Evolutionary conservation across 1,140 invertebrate species (phyloP).

Genomic region (Trissolcus basalis): DNA sequence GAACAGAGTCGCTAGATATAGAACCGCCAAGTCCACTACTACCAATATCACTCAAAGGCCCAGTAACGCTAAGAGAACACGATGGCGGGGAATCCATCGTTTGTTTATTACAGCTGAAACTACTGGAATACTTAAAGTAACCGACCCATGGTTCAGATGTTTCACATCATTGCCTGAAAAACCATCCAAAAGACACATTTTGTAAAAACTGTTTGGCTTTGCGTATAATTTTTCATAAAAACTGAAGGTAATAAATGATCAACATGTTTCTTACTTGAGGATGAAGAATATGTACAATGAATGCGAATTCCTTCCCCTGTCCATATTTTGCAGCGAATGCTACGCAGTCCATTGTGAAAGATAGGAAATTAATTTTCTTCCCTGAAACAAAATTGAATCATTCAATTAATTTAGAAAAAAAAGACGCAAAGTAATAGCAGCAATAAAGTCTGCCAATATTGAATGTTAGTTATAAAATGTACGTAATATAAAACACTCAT

Average conservation of each 20-base stretch:
- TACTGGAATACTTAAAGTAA: slow-evolving; percentile 44
- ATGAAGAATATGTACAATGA: slow-evolving; percentile 56
- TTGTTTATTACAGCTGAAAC: slow-evolving; percentile 46
- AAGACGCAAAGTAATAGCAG: no score
- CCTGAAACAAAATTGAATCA: slow-evolving; percentile 17
- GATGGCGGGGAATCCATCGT: slow-evolving; percentile 77
- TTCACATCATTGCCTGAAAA: slow-evolving; percentile 59
- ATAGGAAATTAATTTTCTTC: slow-evolving; percentile 39
- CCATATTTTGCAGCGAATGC: slow-evolving; percentile 39
- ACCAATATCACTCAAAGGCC: slow-evolving; percentile 74
- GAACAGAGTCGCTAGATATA: slow-evolving; percentile 75
- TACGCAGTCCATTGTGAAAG: slow-evolving; percentile 47
- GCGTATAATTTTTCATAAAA: not conserved
- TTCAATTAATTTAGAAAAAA: not conserved
- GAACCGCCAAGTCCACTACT: slow-evolving; percentile 75
- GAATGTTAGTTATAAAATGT: no score
- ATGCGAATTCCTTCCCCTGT: slow-evolving; percentile 48
- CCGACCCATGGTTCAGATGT: slow-evolving; percentile 56
- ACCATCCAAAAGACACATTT: not conserved
- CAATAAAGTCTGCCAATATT: no score
- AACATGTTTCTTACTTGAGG: slow-evolving; percentile 57
- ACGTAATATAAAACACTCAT: no score
- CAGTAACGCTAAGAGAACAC: slow-evolving; percentile 75
- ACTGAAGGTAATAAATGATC: no score
- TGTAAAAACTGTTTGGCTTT: not conserved